Evolutionary conservation across 2,888 invertebrate genomes (phyloP).

Genomic region (Yponomeuta evonymella): DNA sequence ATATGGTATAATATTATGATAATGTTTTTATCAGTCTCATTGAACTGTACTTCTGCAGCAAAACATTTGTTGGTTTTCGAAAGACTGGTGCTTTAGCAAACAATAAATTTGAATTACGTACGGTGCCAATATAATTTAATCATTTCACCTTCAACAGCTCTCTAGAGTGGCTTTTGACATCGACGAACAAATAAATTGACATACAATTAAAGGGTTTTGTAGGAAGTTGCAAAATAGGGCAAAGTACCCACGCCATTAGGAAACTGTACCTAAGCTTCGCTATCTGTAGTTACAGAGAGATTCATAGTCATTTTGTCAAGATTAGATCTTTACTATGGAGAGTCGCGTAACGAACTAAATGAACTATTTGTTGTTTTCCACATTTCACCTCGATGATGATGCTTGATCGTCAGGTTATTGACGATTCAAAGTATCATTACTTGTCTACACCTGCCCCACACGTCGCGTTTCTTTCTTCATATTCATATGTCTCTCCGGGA

Average conservation of each 20-base stretch:
- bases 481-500: no score
- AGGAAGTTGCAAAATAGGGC: neutral
- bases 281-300: neutral
- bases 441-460: no score
- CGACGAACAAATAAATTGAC: neutral
- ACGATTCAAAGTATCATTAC: no score
- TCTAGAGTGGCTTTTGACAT: neutral
- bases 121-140: conserved; percentile 4
- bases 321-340: no score
- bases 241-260: neutral
- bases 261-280: neutral
- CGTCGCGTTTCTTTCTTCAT: no score
- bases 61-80: neutral
- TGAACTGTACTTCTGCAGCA: neutral
- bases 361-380: no score
- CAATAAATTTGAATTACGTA: conserved; percentile 3
- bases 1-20: no score
- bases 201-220: neutral
- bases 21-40: no score
- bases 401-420: no score
- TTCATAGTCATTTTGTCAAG: no score
- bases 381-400: no score
- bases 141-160: neutral
- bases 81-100: conserved; percentile 3
- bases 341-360: no score